A percentile compares a stretch with the other conserved stretches of the same genome.
phyloP scores from a whole-genome alignment of 1,140 invertebrate genomes.

The Chrysomallon squamiferum region DNA sequence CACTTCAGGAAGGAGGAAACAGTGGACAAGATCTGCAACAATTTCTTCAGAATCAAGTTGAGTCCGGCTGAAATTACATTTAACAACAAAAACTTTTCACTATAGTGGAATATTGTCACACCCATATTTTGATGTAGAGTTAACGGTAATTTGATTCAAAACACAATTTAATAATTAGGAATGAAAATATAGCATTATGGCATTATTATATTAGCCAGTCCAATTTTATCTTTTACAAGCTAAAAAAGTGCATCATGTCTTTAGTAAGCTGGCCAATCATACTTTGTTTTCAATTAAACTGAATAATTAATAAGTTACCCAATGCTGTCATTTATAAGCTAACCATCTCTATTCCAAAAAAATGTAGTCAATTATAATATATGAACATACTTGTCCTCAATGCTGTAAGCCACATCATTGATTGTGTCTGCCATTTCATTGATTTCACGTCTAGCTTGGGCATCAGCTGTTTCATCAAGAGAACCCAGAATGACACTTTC shows the following conservation, averaged over 20 bases:
- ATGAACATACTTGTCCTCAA: conserved; percentile 55
- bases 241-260: no score
- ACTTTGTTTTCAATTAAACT: no score
- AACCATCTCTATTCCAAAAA: no score
- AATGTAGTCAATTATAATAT: no score
- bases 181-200: no score
- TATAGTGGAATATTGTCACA: neutral
- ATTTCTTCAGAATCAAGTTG: conserved; percentile 69
- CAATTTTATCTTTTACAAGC: no score
- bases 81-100: neutral
- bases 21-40: conserved; percentile 70
- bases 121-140: no score
- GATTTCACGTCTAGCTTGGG: conserved; percentile 68
- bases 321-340: no score
- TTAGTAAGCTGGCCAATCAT: no score
- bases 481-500: conserved; percentile 71
- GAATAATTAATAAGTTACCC: no score
- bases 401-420: conserved; percentile 67
- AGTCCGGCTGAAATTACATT: conserved; percentile 48
- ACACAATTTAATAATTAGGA: no score
- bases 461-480: conserved; percentile 68
- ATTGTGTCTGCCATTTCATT: conserved; percentile 68
- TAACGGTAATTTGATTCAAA: neutral
- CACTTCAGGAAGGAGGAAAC: conserved; percentile 72
- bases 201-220: no score